Conservation (phyloP, 2,113 vertebrate genomes). For the Lampris incognitus region DNA sequence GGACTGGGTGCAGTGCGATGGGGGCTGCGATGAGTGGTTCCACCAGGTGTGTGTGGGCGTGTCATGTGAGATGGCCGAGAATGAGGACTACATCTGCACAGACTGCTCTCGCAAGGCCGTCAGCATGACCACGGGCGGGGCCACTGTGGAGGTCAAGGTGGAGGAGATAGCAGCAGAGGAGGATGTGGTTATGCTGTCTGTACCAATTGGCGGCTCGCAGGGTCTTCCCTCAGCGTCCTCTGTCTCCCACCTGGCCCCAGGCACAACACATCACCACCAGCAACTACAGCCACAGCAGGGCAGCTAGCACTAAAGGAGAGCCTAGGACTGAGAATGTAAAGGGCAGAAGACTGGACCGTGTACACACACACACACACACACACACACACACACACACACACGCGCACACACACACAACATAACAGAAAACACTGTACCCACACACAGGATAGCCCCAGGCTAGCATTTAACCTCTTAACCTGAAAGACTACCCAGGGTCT, state of each 20-base stretch:
- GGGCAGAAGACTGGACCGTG: too few species aligned
- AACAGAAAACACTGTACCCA: slow-evolving; percentile 8
- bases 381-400: background rate
- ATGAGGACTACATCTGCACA: slow-evolving; percentile 97
- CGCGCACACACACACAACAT: slow-evolving; percentile 20
- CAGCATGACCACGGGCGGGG: background rate
- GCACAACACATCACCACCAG: slow-evolving; percentile 50
- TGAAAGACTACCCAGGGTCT: slow-evolving; percentile 12
- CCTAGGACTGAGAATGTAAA: slow-evolving; percentile 18
- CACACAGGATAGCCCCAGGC: slow-evolving; percentile 14
- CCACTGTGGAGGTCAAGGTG: slow-evolving; percentile 26
- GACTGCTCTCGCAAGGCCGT: slow-evolving; percentile 89
- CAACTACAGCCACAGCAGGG: slow-evolving; percentile 86
- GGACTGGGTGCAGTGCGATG: slow-evolving; percentile 99
- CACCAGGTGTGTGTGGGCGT: slow-evolving; percentile 98
- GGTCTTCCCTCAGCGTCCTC: slow-evolving; percentile 52
- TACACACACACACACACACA: background rate
- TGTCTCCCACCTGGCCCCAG: slow-evolving; percentile 30
- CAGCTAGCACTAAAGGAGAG: slow-evolving; percentile 84
- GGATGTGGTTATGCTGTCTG: slow-evolving; percentile 67
- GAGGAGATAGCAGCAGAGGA: slow-evolving; percentile 45
- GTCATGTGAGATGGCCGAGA: slow-evolving; percentile 98
- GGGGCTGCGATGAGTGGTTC: slow-evolving; percentile 99
- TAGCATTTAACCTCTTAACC: slow-evolving; percentile 5
- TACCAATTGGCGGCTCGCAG: slow-evolving; percentile 38